Conservation (phyloP, 2,888 invertebrate genomes). For the Cheilosia urbana region DNA sequence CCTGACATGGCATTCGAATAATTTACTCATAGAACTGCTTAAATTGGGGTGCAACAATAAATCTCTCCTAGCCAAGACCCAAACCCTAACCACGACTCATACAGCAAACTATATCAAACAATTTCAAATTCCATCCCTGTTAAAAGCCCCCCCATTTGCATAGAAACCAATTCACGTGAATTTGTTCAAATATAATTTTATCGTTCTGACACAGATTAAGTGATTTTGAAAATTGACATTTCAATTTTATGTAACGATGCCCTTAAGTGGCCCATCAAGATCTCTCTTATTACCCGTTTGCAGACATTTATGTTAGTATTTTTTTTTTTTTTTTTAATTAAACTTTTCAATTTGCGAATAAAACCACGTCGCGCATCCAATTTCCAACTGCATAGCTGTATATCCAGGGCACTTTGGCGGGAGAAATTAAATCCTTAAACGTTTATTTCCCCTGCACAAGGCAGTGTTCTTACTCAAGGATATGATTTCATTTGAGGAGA, state of each 20-base stretch:
- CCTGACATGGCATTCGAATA: too few species aligned
- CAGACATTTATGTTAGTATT: constrained; percentile 4
- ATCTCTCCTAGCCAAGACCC: too few species aligned
- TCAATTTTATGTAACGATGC: constrained; percentile 41
- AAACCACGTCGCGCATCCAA: constrained; percentile 28
- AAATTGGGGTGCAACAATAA: too few species aligned
- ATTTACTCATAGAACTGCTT: too few species aligned
- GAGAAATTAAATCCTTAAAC: constrained; percentile 51
- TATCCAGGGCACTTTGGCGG: constrained; percentile 11
- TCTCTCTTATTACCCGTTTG: constrained; percentile 3
- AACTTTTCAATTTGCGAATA: constrained; percentile 57
- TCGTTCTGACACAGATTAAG: constrained; percentile 30
- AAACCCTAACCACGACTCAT: too few species aligned
- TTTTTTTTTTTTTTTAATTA: constrained; percentile 55
- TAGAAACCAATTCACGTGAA: constrained; percentile 37
- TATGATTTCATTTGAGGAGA: constrained; percentile 54
- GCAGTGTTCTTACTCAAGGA: constrained; percentile 47
- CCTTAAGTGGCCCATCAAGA: constrained; percentile 39
- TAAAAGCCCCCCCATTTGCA: background rate
- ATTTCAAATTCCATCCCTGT: too few species aligned
- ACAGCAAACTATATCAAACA: too few species aligned
- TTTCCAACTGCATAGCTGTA: constrained; percentile 42
- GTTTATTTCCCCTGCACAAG: constrained; percentile 28
- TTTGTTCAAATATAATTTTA: constrained; percentile 41
- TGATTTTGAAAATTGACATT: constrained; percentile 46